These are phyloP conservation scores for Cardinalis cardinalis DNA, from an alignment of 2,113 vertebrate genomes.

Conservation along the genomic window DNA sequence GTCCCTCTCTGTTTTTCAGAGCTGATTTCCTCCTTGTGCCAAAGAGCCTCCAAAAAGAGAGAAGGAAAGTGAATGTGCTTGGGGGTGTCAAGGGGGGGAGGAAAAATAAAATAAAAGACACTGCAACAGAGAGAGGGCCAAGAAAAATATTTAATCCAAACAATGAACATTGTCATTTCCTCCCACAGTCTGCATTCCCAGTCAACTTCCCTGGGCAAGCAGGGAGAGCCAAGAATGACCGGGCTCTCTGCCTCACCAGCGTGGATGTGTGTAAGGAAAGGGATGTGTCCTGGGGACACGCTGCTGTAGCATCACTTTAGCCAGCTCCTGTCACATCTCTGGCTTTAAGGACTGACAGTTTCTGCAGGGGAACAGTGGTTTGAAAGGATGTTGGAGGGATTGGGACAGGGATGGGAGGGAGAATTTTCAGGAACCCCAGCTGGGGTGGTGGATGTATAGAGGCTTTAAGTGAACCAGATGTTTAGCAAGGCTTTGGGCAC, in stretches of 20 bases:
- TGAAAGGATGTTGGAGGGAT: neutral
- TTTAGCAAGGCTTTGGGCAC: neutral
- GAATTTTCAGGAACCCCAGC: neutral
- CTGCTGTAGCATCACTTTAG: neutral
- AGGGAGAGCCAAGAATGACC: constrained; percentile 55
- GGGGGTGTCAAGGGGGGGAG: neutral
- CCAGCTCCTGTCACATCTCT: neutral
- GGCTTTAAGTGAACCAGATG: neutral
- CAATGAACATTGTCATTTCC: constrained; percentile 71
- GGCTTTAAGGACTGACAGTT: neutral
- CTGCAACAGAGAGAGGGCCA: constrained; percentile 58
- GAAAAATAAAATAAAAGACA: constrained; percentile 29
- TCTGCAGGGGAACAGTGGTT: neutral
- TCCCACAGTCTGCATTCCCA: constrained; percentile 74
- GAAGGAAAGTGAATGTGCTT: constrained; percentile 13
- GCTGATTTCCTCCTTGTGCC: neutral
- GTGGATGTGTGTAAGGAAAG: neutral
- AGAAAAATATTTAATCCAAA: constrained; percentile 76
- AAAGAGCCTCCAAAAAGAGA: constrained; percentile 7
- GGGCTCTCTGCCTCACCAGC: constrained; percentile 42
- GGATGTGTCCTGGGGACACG: neutral
- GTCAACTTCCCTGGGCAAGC: constrained; percentile 59
- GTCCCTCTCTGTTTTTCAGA: constrained; percentile 4
- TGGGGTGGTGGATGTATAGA: neutral
- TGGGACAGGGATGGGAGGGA: neutral